Percentiles rank a stretch among this genome's conserved stretches.
These are phyloP conservation scores for Struthio camelus DNA, from an alignment of 2,113 vertebrate genomes.

Conservation along the genomic window DNA sequence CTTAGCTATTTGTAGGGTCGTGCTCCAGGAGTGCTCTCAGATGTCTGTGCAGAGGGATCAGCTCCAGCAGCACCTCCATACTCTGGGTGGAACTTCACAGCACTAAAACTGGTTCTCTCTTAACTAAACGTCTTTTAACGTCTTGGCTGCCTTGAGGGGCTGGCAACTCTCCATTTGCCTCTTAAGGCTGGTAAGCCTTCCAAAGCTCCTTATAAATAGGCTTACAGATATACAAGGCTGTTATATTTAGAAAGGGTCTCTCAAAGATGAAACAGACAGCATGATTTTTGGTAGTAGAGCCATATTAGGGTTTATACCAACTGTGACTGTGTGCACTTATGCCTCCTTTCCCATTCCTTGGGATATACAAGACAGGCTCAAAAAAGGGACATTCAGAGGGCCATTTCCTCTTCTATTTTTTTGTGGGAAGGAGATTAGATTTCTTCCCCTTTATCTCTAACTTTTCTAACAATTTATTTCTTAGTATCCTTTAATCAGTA, in stretches of 20 bases:
- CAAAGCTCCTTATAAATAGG: neutral
- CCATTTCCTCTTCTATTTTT: neutral
- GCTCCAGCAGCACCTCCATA: neutral
- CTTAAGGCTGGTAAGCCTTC: neutral
- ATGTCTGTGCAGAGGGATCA: neutral
- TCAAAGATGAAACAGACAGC: neutral
- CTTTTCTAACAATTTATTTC: neutral
- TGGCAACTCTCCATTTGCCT: neutral
- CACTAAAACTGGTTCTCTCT: neutral
- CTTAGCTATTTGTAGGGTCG: neutral
- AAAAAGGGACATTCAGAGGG: neutral
- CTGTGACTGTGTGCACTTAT: neutral
- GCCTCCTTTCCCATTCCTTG: neutral
- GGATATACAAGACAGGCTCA: neutral
- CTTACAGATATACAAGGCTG: neutral
- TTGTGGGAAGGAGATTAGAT: neutral
- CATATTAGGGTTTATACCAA: neutral
- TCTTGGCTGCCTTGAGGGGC: neutral
- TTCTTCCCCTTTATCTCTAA: neutral
- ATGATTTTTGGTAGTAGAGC: neutral
- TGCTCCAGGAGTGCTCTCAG: neutral
- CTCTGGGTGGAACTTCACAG: neutral
- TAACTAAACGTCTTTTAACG: neutral
- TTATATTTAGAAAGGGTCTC: neutral
- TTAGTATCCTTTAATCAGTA: neutral